These are phyloP conservation scores for Euleptes europaea DNA, from an alignment of 2,113 vertebrate species.

Conservation along the genomic window DNA sequence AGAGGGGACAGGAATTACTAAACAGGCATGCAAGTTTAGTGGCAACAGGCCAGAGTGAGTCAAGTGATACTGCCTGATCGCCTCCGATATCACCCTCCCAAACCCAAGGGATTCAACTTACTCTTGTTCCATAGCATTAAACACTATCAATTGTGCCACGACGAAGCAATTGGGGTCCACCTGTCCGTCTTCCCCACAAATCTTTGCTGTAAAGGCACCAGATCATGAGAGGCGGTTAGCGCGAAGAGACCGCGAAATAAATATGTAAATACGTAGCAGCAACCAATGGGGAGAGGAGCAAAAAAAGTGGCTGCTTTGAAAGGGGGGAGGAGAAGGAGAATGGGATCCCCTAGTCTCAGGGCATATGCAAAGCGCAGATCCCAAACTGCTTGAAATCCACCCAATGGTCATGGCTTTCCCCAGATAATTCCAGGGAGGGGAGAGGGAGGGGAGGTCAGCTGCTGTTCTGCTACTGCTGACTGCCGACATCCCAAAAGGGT, in stretches of 20 bases:
- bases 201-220: conserved; percentile 84
- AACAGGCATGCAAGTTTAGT: too few species aligned
- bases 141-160: conserved; percentile 89
- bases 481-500: too few species aligned
- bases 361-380: neutral
- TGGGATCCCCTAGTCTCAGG: conserved; percentile 8
- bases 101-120: conserved; percentile 72
- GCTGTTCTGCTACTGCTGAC: neutral
- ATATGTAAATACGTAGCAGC: neutral
- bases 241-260: neutral
- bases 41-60: too few species aligned
- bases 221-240: neutral
- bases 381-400: neutral
- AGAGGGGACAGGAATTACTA: neutral
- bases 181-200: conserved; percentile 97
- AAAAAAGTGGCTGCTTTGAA: accelerated
- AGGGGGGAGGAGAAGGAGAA: neutral
- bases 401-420: too few species aligned
- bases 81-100: too few species aligned
- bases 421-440: neutral
- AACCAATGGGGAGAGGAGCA: conserved; percentile 5
- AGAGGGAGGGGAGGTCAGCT: too few species aligned
- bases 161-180: conserved; percentile 98
- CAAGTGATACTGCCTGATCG: too few species aligned
- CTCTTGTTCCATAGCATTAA: conserved; percentile 93